Percentiles rank a stretch among this genome's conserved stretches.
Conservation (phyloP, 2,113 vertebrate species). For the Stegastes partitus region DNA sequence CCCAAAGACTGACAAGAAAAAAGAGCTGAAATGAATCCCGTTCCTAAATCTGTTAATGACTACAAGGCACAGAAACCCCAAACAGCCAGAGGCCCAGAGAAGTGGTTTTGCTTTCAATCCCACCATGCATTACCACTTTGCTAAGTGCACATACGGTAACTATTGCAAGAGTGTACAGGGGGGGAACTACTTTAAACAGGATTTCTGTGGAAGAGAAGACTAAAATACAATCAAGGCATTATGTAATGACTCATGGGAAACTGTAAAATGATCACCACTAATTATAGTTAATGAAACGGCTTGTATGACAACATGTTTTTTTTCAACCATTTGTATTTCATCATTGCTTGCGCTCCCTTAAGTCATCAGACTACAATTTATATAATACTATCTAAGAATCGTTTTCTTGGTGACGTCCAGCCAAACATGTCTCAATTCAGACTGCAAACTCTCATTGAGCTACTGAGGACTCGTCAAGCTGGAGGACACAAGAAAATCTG, state of each 20-base stretch:
- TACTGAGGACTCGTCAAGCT: not conserved
- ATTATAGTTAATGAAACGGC: too few relatives aligned
- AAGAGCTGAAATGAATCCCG: not conserved
- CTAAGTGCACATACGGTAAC: constrained; percentile 17
- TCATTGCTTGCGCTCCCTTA: not conserved
- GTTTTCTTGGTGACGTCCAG: not conserved
- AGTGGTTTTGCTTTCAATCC: constrained; percentile 3
- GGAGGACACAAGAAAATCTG: too few relatives aligned
- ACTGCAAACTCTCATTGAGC: too few relatives aligned
- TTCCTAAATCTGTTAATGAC: constrained; percentile 16
- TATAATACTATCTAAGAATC: not conserved
- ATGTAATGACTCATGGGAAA: not conserved
- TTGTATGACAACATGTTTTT: too few relatives aligned
- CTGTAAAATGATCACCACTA: not conserved
- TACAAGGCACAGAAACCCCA: constrained; percentile 1
- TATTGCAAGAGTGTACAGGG: not conserved
- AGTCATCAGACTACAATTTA: too few relatives aligned
- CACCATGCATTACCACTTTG: constrained; percentile 2
- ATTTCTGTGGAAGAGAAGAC: constrained; percentile 1
- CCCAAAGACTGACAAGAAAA: not conserved
- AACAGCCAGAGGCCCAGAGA: not conserved
- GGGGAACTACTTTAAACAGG: not conserved
- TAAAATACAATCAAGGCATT: not conserved
- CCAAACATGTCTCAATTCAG: not conserved
- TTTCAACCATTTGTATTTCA: too few relatives aligned